Evolutionary conservation across 2,113 vertebrate genomes (phyloP).

Genomic region (Dendrocopos noguchii): DNA sequence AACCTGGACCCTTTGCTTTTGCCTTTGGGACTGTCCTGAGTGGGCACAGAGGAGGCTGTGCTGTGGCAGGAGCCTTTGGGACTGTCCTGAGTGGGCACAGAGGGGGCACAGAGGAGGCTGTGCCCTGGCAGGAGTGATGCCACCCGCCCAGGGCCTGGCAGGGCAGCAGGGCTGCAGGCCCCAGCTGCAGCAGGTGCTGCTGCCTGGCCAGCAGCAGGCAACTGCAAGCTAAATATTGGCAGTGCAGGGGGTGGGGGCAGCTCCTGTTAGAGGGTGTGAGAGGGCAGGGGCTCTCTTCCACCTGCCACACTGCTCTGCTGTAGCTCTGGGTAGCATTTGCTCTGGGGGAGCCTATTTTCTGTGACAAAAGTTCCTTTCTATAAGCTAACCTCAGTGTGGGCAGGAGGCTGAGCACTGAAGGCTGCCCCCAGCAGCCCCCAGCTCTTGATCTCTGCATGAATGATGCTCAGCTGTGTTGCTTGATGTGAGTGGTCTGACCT

Average conservation of each 20-base stretch:
- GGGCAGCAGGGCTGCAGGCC: conserved; percentile 15
- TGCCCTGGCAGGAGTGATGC: conserved; percentile 43
- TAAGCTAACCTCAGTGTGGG: conserved; percentile 1
- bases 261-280: conserved; percentile 58
- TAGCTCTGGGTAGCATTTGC: conserved; percentile 69
- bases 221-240: conserved; percentile 60
- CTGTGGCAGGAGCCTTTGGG: not conserved
- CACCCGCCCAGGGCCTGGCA: conserved; percentile 8
- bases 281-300: conserved; percentile 29
- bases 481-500: conserved; percentile 69
- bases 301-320: not conserved
- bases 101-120: conserved; percentile 50
- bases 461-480: conserved; percentile 38
- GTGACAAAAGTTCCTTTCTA: conserved; percentile 74
- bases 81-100: not conserved
- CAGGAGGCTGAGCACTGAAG: conserved; percentile 33
- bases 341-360: conserved; percentile 72
- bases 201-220: conserved; percentile 56
- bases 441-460: conserved; percentile 38
- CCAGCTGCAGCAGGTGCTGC: conserved; percentile 31
- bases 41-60: no score
- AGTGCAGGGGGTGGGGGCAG: not conserved
- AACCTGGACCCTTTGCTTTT: conserved; percentile 1
- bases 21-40: not conserved
- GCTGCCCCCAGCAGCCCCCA: not conserved